Evolutionary conservation across 2,888 invertebrate genomes (phyloP), one percentile per base, ranked within the genome.

Genomic region (Aphelenchoides bicaudatus): DNA sequence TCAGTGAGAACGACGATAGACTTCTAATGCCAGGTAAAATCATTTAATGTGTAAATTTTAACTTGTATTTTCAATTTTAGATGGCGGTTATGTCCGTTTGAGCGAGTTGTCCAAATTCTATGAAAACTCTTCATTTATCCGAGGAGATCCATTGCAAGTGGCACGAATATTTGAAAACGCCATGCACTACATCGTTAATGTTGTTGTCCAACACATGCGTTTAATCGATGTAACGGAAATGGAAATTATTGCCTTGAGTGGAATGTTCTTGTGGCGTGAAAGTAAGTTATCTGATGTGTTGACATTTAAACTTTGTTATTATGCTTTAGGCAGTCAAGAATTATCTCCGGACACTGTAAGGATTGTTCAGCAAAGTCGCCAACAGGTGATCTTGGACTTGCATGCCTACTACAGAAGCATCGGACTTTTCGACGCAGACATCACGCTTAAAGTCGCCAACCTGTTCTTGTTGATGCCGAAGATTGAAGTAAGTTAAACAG

Each of bases 21-120:
- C 58, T 75, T 3, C 54, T 75, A 16, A 75, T 75, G 75, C 74
- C 75, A 72, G n/a, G n/a, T n/a, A n/a, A n/a, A n/a, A n/a, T n/a
- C n/a, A n/a, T n/a, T 73, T 55, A 72, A 72, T 5, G 70, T 67
- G 37, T 70, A 63, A 39, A 62, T 65, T 19, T 64, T 63, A 52
- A 16, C 1, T 16, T 30, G 16, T 1, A n/a, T 1, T 21, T 37
- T n/a, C n/a, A n/a, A n/a, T n/a, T n/a, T n/a, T n/a, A n/a, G 72
- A 71, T 54, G 73, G 73, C 8, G 75, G 75, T 30, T 74, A 68
- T 48, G 66, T 75, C 28, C 67, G 68, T 51, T 48, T 71, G 38
- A 62, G 57, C 28, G 72, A 73, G 34, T 63, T 75, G 23, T 64
- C 65, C 48, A 73, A 63, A 38, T 75, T 73, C 51, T 75, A 75